A percentile compares a stretch with the other conserved stretches of the same genome.
phyloP scores from a whole-genome alignment of 2,888 invertebrate species.

The Mimas tiliae region DNA sequence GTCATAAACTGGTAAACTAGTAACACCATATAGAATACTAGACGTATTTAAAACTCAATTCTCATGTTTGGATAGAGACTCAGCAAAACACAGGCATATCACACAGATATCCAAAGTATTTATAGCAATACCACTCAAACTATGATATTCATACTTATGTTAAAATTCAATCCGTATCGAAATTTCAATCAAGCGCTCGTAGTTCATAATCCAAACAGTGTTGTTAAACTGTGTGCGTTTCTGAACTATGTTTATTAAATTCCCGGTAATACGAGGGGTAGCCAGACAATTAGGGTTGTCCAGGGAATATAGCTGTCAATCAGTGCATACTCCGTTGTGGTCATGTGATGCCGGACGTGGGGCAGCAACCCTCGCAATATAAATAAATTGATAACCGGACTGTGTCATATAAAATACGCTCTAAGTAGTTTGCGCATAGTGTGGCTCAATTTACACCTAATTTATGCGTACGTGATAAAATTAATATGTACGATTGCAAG shows the following conservation, averaged over 20 bases:
- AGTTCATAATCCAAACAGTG: slow-evolving; percentile 60
- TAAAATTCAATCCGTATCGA: slow-evolving; percentile 48
- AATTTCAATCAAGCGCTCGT: slow-evolving; percentile 63
- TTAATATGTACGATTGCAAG: slow-evolving; percentile 1
- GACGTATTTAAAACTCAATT: slow-evolving; percentile 3
- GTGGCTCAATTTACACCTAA: slow-evolving; percentile 12
- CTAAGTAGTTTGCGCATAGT: slow-evolving; percentile 16
- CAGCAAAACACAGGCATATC: not conserved
- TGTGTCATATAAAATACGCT: slow-evolving; percentile 4
- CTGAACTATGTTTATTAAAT: slow-evolving; percentile 72
- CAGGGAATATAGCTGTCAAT: slow-evolving; percentile 73
- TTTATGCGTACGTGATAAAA: not conserved
- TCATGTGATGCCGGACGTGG: slow-evolving; percentile 61
- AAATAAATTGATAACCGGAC: slow-evolving; percentile 22
- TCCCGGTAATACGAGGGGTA: slow-evolving; percentile 66
- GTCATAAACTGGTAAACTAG: too few species aligned
- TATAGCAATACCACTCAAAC: slow-evolving; percentile 3
- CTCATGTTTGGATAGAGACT: not conserved
- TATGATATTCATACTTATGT: slow-evolving; percentile 29
- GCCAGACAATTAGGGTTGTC: slow-evolving; percentile 68
- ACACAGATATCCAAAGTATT: not conserved
- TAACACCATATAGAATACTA: not conserved
- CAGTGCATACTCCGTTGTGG: slow-evolving; percentile 58
- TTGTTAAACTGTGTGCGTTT: slow-evolving; percentile 56
- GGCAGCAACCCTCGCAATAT: slow-evolving; percentile 36